Percentiles rank a stretch among this genome's conserved stretches.
phyloP scores from a whole-genome alignment of 2,797 vertebrate genomes.

The Philypnodon macrostomus region DNA sequence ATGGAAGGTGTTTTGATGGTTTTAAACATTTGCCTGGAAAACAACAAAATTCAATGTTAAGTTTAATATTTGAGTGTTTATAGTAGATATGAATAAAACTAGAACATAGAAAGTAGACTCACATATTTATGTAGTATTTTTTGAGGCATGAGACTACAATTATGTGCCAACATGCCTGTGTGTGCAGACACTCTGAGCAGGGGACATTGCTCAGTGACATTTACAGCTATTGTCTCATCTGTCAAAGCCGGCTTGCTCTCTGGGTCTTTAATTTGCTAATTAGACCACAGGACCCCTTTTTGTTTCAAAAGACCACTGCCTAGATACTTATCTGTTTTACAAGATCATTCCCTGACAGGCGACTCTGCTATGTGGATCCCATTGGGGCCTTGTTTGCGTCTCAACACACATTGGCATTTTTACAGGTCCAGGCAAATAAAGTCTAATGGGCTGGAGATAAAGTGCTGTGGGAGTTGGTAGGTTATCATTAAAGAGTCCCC shows the following conservation, averaged over 20 bases:
- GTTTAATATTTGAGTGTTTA: too few species aligned
- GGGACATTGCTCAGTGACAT: slow-evolving; percentile 19
- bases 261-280: slow-evolving; percentile 46
- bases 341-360: slow-evolving; percentile 17
- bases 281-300: slow-evolving; percentile 12
- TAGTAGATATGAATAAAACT: too few species aligned
- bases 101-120: too few species aligned
- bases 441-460: neutral
- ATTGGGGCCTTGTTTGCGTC: neutral
- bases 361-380: neutral
- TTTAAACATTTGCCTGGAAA: too few species aligned
- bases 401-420: slow-evolving; percentile 3
- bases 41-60: too few species aligned
- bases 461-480: slow-evolving; percentile 3
- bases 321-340: slow-evolving; percentile 36
- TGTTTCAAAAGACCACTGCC: slow-evolving; percentile 17
- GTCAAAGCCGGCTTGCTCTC: slow-evolving; percentile 25
- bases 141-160: too few species aligned
- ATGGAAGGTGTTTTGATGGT: too few species aligned
- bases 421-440: slow-evolving; percentile 5
- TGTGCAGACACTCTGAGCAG: neutral
- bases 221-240: slow-evolving; percentile 33
- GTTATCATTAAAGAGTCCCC: slow-evolving; percentile 6
- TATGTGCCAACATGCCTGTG: neutral
- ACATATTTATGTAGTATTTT: too few species aligned